Conservation (phyloP, 2,113 vertebrate genomes). For the Rhynchomys soricoides region DNA sequence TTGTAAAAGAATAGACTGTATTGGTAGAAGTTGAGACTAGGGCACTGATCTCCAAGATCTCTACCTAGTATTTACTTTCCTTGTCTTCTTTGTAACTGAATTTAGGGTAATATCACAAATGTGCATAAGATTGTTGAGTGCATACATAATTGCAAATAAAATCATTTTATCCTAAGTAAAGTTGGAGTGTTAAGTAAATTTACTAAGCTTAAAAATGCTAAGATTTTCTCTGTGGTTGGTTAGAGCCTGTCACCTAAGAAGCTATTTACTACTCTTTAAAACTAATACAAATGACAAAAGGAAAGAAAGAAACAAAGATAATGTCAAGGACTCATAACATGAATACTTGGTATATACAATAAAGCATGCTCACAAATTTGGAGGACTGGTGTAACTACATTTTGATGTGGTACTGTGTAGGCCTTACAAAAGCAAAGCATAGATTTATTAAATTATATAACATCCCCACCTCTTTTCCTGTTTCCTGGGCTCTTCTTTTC, state of each 20-base stretch:
- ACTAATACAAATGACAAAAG: not conserved
- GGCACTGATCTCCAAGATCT: not conserved
- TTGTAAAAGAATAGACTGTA: not conserved
- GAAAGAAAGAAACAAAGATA: not conserved
- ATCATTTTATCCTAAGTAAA: conserved; percentile 48
- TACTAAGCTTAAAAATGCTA: conserved; percentile 21
- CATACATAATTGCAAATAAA: conserved; percentile 49
- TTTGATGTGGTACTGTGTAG: not conserved
- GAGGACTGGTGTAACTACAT: not conserved
- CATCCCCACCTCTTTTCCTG: not conserved
- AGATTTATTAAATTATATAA: not conserved
- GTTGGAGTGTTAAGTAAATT: conserved; percentile 25
- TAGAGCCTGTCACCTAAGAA: not conserved
- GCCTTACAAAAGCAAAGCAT: conserved; percentile 24
- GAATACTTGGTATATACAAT: not conserved
- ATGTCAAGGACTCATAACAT: not conserved
- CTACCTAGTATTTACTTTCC: not conserved
- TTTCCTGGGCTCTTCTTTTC: not conserved
- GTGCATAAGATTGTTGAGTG: conserved; percentile 31
- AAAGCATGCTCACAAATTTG: not conserved
- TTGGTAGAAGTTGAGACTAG: not conserved
- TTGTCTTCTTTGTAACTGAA: conserved; percentile 51
- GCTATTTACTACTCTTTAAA: conserved; percentile 40
- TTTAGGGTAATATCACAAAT: not conserved
- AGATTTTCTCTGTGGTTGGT: not conserved